phyloP scores from a whole-genome alignment of 2,888 invertebrate genomes.

The Orgyia antiqua region DNA sequence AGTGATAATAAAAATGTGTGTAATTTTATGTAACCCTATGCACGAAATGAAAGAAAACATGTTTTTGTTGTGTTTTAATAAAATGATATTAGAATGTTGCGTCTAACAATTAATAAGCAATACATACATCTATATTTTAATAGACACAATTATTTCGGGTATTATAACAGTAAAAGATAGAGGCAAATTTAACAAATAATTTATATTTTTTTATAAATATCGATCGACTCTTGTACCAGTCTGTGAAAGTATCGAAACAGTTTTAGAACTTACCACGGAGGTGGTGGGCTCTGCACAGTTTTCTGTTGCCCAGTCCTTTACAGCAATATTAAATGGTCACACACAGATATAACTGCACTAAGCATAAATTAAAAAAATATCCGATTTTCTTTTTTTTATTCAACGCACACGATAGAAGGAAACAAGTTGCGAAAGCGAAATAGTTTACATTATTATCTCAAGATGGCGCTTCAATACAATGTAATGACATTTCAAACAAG shows the following conservation, averaged over 20 bases:
- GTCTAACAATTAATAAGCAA: too few species aligned
- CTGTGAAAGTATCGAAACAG: constrained; percentile 22
- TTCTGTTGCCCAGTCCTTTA: constrained; percentile 8
- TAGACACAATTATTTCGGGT: too few species aligned
- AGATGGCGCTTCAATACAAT: constrained; percentile 36
- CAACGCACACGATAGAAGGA: constrained; percentile 26
- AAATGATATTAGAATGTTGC: too few species aligned
- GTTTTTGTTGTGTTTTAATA: too few species aligned
- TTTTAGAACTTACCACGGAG: constrained; percentile 22
- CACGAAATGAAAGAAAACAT: too few species aligned
- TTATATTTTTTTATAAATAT: constrained; percentile 57
- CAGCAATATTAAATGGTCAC: constrained; percentile 13
- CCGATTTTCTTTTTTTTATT: constrained; percentile 32
- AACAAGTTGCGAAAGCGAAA: constrained; percentile 35
- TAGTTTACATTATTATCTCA: constrained; percentile 12
- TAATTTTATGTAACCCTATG: too few species aligned
- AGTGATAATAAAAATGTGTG: too few species aligned
- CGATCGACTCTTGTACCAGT: constrained; percentile 56
- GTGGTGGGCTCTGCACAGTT: constrained; percentile 21
- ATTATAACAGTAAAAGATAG: too few species aligned
- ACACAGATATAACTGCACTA: constrained; percentile 24
- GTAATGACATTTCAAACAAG: constrained; percentile 17
- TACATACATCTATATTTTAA: too few species aligned
- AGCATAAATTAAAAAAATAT: constrained; percentile 22
- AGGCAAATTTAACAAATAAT: constrained; percentile 32